A percentile compares a stretch with the other conserved stretches of the same genome.
These are phyloP conservation scores for Herpailurus yagouaroundi DNA, from an alignment of 2,113 vertebrate species.

Conservation along the genomic window DNA sequence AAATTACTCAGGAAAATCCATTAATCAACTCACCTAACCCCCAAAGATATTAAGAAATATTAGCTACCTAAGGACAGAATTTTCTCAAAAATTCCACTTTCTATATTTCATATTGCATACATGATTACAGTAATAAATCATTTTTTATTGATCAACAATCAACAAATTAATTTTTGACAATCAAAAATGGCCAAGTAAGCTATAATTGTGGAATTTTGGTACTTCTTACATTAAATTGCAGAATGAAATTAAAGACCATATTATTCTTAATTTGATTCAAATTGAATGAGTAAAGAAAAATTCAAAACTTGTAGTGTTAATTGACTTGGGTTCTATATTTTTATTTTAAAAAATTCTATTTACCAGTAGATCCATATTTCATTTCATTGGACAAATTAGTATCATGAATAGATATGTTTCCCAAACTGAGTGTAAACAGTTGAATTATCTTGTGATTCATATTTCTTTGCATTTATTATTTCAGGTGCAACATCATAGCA, in stretches of 20 bases:
- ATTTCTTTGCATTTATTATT: conserved; percentile 45
- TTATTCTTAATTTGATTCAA: background rate
- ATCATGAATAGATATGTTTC: background rate
- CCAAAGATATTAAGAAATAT: background rate
- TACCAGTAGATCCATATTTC: background rate
- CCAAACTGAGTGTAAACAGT: background rate
- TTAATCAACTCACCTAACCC: background rate
- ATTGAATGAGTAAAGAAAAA: conserved; percentile 18
- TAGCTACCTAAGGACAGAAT: background rate
- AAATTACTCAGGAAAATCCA: background rate
- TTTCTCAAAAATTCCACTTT: background rate
- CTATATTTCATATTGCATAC: background rate
- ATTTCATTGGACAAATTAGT: background rate
- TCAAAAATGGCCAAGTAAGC: background rate
- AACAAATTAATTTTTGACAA: background rate
- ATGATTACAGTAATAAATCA: background rate
- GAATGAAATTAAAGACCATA: background rate
- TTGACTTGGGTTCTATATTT: background rate
- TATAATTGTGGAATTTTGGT: background rate
- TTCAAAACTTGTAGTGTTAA: background rate
- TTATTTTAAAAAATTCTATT: background rate
- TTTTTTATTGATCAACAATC: background rate
- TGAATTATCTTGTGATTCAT: conserved; percentile 14
- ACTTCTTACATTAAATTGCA: background rate
- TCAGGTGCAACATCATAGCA: conserved; percentile 34